These are phyloP conservation scores for Drosophila pachea DNA, from an alignment of 1,140 invertebrate genomes.

Conservation along the genomic window DNA sequence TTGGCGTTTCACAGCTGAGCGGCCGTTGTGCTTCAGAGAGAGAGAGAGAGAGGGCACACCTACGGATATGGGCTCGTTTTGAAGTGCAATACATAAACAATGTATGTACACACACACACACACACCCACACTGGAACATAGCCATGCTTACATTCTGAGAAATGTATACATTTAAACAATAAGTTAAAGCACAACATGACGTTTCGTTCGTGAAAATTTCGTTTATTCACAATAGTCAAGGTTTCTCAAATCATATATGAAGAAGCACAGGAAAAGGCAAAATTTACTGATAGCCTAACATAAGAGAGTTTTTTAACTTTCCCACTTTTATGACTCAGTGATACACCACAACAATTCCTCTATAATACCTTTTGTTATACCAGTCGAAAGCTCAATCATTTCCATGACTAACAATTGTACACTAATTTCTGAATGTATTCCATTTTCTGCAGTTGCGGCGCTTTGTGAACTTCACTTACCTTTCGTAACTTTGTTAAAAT, in stretches of 20 bases:
- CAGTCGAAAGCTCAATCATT: background rate
- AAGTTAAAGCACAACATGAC: conserved; percentile 33
- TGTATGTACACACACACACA: conserved; percentile 7
- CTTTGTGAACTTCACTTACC: conserved; percentile 39
- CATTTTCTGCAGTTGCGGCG: background rate
- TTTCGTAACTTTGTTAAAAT: conserved; percentile 66
- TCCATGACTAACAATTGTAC: background rate
- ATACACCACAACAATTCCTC: too few relatives aligned
- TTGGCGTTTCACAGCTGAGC: conserved; percentile 58
- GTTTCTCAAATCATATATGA: conserved; percentile 17
- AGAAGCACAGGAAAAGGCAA: conserved; percentile 1
- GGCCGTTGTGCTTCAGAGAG: conserved; percentile 20
- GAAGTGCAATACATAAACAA: conserved; percentile 11
- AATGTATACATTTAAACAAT: conserved; percentile 9
- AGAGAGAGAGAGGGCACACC: conserved; percentile 38
- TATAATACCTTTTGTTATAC: background rate
- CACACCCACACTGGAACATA: conserved; percentile 1
- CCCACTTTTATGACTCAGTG: too few relatives aligned
- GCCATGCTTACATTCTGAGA: background rate
- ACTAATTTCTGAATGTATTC: background rate
- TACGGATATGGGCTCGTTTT: conserved; percentile 24
- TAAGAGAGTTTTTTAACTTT: too few relatives aligned
- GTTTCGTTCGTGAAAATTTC: conserved; percentile 24
- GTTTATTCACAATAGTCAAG: conserved; percentile 36
- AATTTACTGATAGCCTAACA: background rate